Conservation (phyloP, 1,140 invertebrate genomes). For the Aphelenchoides fujianensis region DNA sequence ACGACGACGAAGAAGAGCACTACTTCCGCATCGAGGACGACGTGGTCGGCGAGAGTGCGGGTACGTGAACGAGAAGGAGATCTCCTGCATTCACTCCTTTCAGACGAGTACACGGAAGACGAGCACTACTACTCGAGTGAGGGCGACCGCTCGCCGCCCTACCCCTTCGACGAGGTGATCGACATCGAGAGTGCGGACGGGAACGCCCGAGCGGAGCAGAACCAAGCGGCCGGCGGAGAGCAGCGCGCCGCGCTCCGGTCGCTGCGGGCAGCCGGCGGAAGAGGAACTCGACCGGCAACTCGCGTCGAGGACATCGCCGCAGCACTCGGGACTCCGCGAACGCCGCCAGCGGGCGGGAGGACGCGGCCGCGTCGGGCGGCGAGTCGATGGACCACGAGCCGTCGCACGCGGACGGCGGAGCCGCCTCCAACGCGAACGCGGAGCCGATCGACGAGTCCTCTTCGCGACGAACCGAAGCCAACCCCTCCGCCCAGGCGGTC, state of each 20-base stretch:
- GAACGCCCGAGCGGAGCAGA: not conserved
- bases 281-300: not conserved
- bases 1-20: constrained; percentile 42
- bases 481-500: not conserved
- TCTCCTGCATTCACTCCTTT: no score
- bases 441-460: not conserved
- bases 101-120: constrained; percentile 8
- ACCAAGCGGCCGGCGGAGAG: not conserved
- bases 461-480: no score
- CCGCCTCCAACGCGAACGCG: not conserved
- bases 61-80: no score
- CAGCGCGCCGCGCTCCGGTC: not conserved
- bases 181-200: constrained; percentile 8
- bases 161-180: constrained; percentile 13
- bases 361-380: not conserved
- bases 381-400: not conserved
- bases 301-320: not conserved
- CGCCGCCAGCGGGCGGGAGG: not conserved
- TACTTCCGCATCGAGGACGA: constrained; percentile 27
- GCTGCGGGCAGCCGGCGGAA: not conserved
- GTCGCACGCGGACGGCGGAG: not conserved
- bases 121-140: constrained; percentile 17
- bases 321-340: not conserved
- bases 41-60: constrained; percentile 11
- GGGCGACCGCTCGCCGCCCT: constrained; percentile 10